Conservation (phyloP, 2,888 invertebrate species). For the Stenotaenia linearis region DNA sequence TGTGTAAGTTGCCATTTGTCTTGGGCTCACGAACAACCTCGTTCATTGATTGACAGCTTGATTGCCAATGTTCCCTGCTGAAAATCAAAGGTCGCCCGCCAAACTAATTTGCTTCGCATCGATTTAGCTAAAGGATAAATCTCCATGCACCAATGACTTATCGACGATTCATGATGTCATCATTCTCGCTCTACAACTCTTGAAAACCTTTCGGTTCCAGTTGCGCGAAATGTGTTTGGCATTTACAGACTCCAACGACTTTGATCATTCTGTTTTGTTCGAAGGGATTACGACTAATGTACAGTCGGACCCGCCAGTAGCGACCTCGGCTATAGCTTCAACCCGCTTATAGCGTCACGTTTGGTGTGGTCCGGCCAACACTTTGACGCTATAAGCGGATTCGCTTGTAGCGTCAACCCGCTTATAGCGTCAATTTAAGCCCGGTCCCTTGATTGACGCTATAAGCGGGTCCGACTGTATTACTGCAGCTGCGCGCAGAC, state of each 20-base stretch:
- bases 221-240: not conserved
- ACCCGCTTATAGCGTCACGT: too few species aligned
- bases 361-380: too few species aligned
- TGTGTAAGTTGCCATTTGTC: constrained; percentile 4
- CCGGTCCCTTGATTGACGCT: too few species aligned
- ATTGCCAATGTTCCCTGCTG: not conserved
- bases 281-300: too few species aligned
- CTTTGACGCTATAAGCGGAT: too few species aligned
- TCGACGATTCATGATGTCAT: not conserved
- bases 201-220: not conserved
- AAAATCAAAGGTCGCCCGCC: not conserved
- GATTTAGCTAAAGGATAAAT: not conserved
- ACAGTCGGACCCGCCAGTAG: too few species aligned
- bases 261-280: too few species aligned
- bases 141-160: not conserved
- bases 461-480: too few species aligned
- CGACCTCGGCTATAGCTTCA: too few species aligned
- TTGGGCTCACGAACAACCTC: constrained; percentile 1
- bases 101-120: not conserved
- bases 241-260: not conserved
- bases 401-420: too few species aligned
- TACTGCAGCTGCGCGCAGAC: too few species aligned
- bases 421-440: too few species aligned
- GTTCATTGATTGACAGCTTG: not conserved
- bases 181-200: not conserved